phyloP scores from a whole-genome alignment of 2,797 vertebrate genomes.

The Spatula clypeata region DNA sequence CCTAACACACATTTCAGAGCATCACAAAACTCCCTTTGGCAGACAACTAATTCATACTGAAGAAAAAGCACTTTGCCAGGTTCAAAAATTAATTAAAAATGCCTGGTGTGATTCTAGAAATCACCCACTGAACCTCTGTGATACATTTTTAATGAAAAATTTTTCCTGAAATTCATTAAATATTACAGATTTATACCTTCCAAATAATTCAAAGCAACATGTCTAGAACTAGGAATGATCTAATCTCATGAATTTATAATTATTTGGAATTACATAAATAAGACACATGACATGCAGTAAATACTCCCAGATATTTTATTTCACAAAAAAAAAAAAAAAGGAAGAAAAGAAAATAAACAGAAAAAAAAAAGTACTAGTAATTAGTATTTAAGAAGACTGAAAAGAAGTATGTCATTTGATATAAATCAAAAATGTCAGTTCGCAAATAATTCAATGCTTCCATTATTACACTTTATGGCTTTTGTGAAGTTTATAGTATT shows the following conservation, averaged over 20 bases:
- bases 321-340: background rate
- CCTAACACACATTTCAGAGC: background rate
- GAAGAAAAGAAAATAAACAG: background rate
- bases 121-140: background rate
- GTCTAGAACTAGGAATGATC: conserved; percentile 28
- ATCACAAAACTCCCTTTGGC: conserved; percentile 4
- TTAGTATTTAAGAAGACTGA: conserved; percentile 47
- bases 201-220: conserved; percentile 64
- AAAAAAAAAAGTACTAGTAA: background rate
- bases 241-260: conserved; percentile 46
- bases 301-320: background rate
- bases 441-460: conserved; percentile 55
- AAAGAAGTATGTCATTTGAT: conserved; percentile 6
- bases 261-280: conserved; percentile 47
- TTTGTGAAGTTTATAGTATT: background rate
- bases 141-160: conserved; percentile 61
- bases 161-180: conserved; percentile 23
- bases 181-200: conserved; percentile 38
- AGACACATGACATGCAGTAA: conserved; percentile 21
- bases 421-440: conserved; percentile 53
- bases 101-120: background rate
- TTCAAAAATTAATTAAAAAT: conserved; percentile 61
- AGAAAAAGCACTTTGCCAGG: conserved; percentile 12
- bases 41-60: conserved; percentile 5
- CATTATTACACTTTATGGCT: background rate